These are phyloP conservation scores for Eucera pruinosa DNA, from an alignment of 2,888 invertebrate genomes.

Conservation along the genomic window DNA sequence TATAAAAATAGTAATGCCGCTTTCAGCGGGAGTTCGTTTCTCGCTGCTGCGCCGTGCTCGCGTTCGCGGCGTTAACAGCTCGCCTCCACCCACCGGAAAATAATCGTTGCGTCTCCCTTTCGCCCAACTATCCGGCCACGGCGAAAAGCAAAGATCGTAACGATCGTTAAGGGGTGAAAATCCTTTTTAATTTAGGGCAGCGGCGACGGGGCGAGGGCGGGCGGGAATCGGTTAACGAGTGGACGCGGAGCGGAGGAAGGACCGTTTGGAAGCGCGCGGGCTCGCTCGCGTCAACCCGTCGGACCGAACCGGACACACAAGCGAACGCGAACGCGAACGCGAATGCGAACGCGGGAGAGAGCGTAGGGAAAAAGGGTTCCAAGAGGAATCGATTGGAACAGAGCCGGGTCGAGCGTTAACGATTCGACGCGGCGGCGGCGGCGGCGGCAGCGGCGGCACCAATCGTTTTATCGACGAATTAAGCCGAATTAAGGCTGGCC, in stretches of 20 bases:
- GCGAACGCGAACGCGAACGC: no score
- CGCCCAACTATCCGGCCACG: no score
- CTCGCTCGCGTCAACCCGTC: conserved; percentile 17
- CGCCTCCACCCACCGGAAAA: no score
- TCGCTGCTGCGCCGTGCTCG: not conserved
- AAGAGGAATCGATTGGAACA: conserved; percentile 48
- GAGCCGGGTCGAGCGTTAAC: conserved; percentile 49
- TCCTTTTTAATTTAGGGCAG: not conserved
- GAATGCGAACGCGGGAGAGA: no score
- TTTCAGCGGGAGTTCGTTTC: conserved; percentile 40
- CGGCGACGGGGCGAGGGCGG: no score
- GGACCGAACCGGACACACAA: not conserved
- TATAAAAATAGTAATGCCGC: conserved; percentile 58
- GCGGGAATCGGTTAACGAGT: conserved; percentile 41
- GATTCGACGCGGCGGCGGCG: conserved; percentile 46
- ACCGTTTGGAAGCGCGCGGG: conserved; percentile 23
- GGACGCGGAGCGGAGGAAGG: conserved; percentile 1
- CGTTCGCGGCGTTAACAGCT: no score
- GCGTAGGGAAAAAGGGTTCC: conserved; percentile 33
- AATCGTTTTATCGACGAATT: conserved; percentile 67
- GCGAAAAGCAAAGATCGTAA: no score
- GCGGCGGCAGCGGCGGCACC: conserved; percentile 28
- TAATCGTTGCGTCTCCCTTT: not conserved
- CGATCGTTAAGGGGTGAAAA: not conserved
- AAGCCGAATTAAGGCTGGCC: conserved; percentile 62